Conservation (phyloP, 2,113 vertebrate species). For the Pseudopipra pipra region DNA sequence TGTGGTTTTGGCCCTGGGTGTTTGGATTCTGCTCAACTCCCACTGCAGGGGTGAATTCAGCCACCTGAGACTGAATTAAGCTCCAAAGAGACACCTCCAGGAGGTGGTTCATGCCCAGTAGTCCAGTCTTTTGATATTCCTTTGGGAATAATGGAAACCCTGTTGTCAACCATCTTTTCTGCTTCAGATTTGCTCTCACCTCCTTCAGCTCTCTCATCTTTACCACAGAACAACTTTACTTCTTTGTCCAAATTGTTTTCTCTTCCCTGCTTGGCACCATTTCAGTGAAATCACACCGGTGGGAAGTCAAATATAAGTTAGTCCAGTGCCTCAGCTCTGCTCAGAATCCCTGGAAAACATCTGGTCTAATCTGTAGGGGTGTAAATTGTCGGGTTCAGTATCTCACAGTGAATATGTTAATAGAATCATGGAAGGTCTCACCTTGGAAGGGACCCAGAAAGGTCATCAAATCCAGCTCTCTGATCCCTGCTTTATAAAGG, state of each 20-base stretch:
- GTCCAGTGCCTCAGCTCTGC: neutral
- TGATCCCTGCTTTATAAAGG: rapidly evolving
- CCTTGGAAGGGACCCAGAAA: neutral
- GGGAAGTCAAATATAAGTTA: neutral
- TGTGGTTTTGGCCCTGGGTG: neutral
- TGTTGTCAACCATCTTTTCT: neutral
- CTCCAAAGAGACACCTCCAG: neutral
- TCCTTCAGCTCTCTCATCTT: neutral
- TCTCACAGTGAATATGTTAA: neutral
- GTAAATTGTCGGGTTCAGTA: neutral
- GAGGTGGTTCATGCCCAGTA: neutral
- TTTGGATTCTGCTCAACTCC: neutral
- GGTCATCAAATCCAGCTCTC: neutral
- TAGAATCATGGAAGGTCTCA: neutral
- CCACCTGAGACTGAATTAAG: neutral
- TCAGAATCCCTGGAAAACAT: neutral
- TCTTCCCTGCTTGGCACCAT: neutral
- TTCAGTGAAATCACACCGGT: neutral
- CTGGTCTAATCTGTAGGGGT: too few relatives aligned
- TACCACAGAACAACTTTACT: neutral
- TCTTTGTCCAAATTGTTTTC: neutral
- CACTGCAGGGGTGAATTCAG: neutral
- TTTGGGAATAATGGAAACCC: neutral
- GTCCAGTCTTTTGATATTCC: neutral
- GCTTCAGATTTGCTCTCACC: neutral